phyloP scores from a whole-genome alignment of 2,113 vertebrate genomes.

The Channa argus region DNA sequence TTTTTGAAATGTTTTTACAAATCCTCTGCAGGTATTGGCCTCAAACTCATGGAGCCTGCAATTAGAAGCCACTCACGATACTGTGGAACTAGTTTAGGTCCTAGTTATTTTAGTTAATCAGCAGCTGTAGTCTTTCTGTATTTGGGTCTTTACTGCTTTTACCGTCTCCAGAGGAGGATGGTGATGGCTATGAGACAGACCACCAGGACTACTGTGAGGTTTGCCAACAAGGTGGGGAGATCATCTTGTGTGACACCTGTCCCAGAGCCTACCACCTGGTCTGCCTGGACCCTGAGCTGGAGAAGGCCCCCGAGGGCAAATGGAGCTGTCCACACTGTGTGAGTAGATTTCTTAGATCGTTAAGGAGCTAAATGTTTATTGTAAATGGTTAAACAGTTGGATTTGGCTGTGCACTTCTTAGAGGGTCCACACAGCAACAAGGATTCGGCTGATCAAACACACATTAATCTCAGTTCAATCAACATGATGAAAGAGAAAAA shows the following conservation, averaged over 20 bases:
- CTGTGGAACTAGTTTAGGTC: not conserved
- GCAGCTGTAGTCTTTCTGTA: not conserved
- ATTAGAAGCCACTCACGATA: not conserved
- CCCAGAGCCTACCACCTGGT: conserved; percentile 97
- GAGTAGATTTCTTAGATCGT: conserved; percentile 68
- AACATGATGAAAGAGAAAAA: too few relatives aligned
- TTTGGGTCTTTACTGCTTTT: not conserved
- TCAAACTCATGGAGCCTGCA: not conserved
- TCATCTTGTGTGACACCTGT: conserved; percentile 98
- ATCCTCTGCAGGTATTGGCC: conserved; percentile 1
- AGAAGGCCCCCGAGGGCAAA: conserved; percentile 96
- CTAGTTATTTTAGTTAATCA: not conserved
- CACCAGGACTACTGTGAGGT: conserved; percentile 99
- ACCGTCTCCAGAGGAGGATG: conserved; percentile 88
- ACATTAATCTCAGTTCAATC: too few relatives aligned
- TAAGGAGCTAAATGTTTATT: too few relatives aligned
- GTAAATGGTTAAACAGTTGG: too few relatives aligned
- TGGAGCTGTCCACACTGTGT: conserved; percentile 99
- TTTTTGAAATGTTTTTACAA: conserved; percentile 27
- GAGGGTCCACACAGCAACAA: too few relatives aligned
- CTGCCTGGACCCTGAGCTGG: conserved; percentile 96
- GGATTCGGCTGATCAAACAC: too few relatives aligned
- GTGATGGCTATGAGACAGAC: conserved; percentile 97
- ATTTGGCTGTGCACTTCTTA: too few relatives aligned
- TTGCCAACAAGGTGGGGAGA: conserved; percentile 98